Evolutionary conservation across 37 sponge, comb jelly and placozoan species (phyloP), one percentile per base, ranked within the genome.

Genomic region (Lycopodina hypogea): DNA sequence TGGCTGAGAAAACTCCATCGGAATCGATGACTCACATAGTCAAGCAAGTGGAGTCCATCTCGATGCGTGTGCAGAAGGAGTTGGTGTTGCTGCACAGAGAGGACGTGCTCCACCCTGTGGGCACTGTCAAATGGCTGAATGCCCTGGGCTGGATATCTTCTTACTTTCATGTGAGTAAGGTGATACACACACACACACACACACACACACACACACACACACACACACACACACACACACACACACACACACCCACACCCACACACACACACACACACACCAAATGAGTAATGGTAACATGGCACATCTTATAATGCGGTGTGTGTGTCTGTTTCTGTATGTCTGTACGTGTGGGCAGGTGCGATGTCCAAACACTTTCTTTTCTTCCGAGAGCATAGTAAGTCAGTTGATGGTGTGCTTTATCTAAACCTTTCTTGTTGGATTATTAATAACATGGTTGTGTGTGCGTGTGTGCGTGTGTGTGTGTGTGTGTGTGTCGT

Each of bases 21-120:
- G 92, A 88, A 14, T 59, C 61, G 36, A 88, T 92, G 80, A 23
- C 86, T 28, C 61, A 90, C 82, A 93, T 87, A 26, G 80, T 89
- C 35, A 69, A 65, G 60, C 88, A 91, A 38, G 90, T 97, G 85
- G 88, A 97, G 70, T 22, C 78, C 2, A 82, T 91, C 18, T 85
- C 92, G 1, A 77, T 87, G 34, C 60, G 95, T 50, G 97, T 94
- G 28, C 95, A 94, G 71, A 97, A 94, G 76, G 97, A 94, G 78
- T 81, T 97, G 56, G 89, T 97, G 15, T 69, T 97, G 56, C 82
- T 97, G 17, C 97, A 97, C 71, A 78, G 69, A 41, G 78, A 88
- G 33, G 56, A 68, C 60, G 81, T 82, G 8, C 56, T 55, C 59
- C 85, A 88, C 29, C 97, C 97, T 0, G 71, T 37, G 0, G 85